Base-by-base conservation (phyloP, 2,113 vertebrate species). In the Zapornia atra region DNA sequence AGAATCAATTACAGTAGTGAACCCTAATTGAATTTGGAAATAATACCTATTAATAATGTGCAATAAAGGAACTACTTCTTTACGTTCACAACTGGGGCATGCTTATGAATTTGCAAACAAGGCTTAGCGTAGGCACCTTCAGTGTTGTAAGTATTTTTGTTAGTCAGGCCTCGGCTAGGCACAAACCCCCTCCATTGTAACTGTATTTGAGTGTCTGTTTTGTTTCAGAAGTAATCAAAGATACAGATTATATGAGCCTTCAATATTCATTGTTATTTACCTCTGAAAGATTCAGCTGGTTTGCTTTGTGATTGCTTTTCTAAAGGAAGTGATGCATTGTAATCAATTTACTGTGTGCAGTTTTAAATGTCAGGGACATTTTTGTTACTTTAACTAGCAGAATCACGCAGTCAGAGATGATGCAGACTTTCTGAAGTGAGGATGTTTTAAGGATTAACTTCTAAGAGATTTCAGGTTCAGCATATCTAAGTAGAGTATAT, bases 191-290 rank as follows among this genome's bases (percentile, higher is more conserved):
- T 72, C 22, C 10, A 8, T 36, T 84, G 21, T 36, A 61, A 63
- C 60, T 0, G 3, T 81, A 64, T 71, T 71, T 66, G 54, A 84
- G 28, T 6, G 2, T 64, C 75, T 86, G 26, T 69, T 92, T 91
- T 87, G 42, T 72, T 60, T 78, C 77, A 87, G 93, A 95, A 89
- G 50, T 61, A 80, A 65, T 69, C 53, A 66, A 79, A 93, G 51
- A 15, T 70, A 88, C 25, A 66, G 53, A 66, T 86, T 73, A 33
- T 54, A 50, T 44, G 18, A 93, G 21, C 11, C 61, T 88, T 90
- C 83, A 72, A 80, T 82, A 90, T 88, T 92, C 57, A 60, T 48
- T 93, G 82, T 89, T 89, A 81, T 89, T 97, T 96, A 87, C 80
- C 44, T 91, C 73, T 75, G 70, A 81, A 93, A 95, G 28, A 71